Percentiles rank a stretch among this genome's conserved stretches.
Evolutionary conservation across 53 echinoderm and acorn worm species (phyloP).

Genomic region (Crossaster papposus): DNA sequence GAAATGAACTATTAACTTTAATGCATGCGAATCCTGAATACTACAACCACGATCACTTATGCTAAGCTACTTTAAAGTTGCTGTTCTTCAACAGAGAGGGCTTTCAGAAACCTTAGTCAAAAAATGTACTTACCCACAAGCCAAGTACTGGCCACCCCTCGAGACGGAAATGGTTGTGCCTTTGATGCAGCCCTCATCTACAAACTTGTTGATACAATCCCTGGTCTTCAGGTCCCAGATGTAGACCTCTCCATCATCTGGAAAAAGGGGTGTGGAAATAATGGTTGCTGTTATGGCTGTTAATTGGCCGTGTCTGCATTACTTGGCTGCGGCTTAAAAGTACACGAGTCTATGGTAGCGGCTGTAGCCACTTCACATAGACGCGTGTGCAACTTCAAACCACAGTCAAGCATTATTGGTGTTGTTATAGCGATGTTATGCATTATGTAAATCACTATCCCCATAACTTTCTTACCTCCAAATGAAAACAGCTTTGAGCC

Average conservation of each 20-base stretch:
- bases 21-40: too few species aligned
- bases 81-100: neutral
- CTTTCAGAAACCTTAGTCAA: neutral
- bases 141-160: constrained; percentile 74
- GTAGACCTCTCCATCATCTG: constrained; percentile 96
- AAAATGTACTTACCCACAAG: constrained; percentile 80
- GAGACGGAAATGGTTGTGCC: constrained; percentile 81
- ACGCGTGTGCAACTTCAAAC: too few species aligned
- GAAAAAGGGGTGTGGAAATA: neutral
- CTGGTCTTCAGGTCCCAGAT: constrained; percentile 90
- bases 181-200: constrained; percentile 84
- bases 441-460: neutral
- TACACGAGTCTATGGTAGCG: too few species aligned
- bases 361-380: too few species aligned
- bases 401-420: too few species aligned
- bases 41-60: too few species aligned
- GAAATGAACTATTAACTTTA: too few species aligned
- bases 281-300: neutral
- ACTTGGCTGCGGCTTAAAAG: too few species aligned
- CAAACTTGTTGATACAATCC: constrained; percentile 85
- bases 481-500: constrained; percentile 78
- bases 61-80: too few species aligned
- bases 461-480: constrained; percentile 75
- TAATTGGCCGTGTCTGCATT: too few species aligned
- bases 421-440: too few species aligned